A percentile compares a stretch with the other conserved stretches of the same genome.
phyloP scores from a whole-genome alignment of 2,113 vertebrate species.

The Chelonoidis abingdonii region DNA sequence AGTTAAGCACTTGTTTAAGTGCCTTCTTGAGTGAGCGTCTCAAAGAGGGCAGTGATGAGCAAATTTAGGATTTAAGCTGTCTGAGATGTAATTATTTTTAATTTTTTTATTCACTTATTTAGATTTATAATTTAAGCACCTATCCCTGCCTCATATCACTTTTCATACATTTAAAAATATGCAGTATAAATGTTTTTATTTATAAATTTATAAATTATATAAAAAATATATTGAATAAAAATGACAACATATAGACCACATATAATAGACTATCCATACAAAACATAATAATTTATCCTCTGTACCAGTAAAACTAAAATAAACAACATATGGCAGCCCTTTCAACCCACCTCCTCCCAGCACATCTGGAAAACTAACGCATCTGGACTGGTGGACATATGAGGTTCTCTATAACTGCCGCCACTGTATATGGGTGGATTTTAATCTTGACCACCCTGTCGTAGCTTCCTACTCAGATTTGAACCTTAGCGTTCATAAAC shows the following conservation, averaged over 20 bases:
- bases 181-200: rapidly evolving
- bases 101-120: neutral
- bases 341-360: neutral
- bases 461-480: no score
- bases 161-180: neutral
- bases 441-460: neutral
- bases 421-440: neutral
- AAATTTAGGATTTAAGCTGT: neutral
- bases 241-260: neutral
- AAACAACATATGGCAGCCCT: neutral
- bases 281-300: rapidly evolving
- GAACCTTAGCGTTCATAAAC: no score
- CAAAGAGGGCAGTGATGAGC: neutral
- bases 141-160: neutral
- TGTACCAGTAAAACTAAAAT: rapidly evolving
- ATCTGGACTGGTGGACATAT: neutral
- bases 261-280: neutral
- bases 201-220: no score
- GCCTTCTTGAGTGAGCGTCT: neutral
- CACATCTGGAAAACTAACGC: neutral
- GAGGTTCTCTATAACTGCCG: neutral
- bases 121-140: neutral
- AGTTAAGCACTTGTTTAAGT: neutral
- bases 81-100: rapidly evolving
- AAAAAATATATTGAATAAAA: neutral